phyloP scores from a whole-genome alignment of 1,140 invertebrate species.

The Leptopilina boulardi region DNA sequence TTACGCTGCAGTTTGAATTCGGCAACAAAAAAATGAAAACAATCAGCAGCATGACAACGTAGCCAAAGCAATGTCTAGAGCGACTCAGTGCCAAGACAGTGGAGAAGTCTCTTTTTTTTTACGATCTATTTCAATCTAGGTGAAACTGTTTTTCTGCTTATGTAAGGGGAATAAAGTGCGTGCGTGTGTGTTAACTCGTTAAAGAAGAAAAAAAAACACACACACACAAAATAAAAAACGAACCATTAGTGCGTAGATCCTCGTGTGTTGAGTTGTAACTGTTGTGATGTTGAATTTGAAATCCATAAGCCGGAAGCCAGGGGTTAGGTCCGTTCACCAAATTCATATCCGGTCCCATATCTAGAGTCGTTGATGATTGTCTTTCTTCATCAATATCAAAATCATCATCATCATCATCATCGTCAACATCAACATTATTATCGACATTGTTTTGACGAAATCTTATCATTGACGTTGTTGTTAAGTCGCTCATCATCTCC shows the following conservation, averaged over 20 bases:
- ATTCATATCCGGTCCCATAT: slow-evolving; percentile 60
- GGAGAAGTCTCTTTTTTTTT: background rate
- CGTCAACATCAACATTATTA: slow-evolving; percentile 32
- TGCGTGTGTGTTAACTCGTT: slow-evolving; percentile 29
- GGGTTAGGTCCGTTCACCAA: slow-evolving; percentile 73
- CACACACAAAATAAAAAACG: slow-evolving; percentile 49
- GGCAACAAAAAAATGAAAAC: background rate
- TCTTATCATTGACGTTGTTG: slow-evolving; percentile 50
- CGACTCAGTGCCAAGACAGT: background rate
- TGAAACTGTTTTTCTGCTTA: slow-evolving; percentile 25
- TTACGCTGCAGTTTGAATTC: background rate
- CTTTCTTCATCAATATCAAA: slow-evolving; percentile 37
- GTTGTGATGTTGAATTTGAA: slow-evolving; percentile 72
- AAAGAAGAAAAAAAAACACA: slow-evolving; percentile 45
- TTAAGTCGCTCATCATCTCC: slow-evolving; percentile 62
- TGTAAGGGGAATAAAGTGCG: slow-evolving; percentile 8
- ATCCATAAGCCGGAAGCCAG: slow-evolving; percentile 75
- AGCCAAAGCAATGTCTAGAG: background rate
- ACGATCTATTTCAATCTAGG: slow-evolving; percentile 22
- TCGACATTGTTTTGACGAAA: slow-evolving; percentile 40
- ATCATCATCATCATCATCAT: slow-evolving; percentile 38
- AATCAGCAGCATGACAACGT: background rate
- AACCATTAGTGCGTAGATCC: slow-evolving; percentile 74
- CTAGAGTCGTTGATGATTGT: slow-evolving; percentile 4
- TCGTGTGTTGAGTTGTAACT: slow-evolving; percentile 69